Evolutionary conservation across 1,140 invertebrate genomes (phyloP), one percentile per base, ranked within the genome.

Genomic region (Charaxes varanes): DNA sequence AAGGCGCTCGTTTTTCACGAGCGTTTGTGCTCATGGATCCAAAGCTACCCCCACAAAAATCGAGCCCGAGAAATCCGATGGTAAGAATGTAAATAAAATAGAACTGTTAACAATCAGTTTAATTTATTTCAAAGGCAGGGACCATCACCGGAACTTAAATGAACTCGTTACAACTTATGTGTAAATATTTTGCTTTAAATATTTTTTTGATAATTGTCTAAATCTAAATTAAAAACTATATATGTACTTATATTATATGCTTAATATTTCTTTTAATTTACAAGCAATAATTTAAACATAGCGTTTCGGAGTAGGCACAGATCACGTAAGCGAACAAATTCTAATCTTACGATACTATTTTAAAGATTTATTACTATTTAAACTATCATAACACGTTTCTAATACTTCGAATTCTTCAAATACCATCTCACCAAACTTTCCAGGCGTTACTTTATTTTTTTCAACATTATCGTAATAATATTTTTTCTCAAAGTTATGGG

Each of bases 391-490:
- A 53, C 76, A 79, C 17, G 76, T 68, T 61, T 89, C 88, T 53
- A 89, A 73, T 22, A 94, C 88, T 81, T 93, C 91, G 48, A 93
- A 94, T 44, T 92, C 90, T 72, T 94, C 92, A 44, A 94, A 94
- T 56, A 93, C 91, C 88, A 94, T 94, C 49, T 93, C 92, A 4
- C 90, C 90, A 55, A 90, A 90, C 57, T 91, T 90, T 32, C 86
- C 86, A 2, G 78, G 70, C 32, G 86, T 76, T 38, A 82, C 70
- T 55, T 85, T 86, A 38, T 58, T 84, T 44, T 86, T 68, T 36
- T 87, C 82, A 35, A 84, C 67, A 41, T 69, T 81, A 10, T 77
- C 67, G 40, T 85, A 86, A 42, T 86, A 85, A 51, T 70, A 84
- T 54, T 84, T 85, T 41, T 84, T 85, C 58, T 83, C 77, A 36